Evolutionary conservation across 2,113 vertebrate genomes (phyloP).

Genomic region (Cyrtonyx montezumae): DNA sequence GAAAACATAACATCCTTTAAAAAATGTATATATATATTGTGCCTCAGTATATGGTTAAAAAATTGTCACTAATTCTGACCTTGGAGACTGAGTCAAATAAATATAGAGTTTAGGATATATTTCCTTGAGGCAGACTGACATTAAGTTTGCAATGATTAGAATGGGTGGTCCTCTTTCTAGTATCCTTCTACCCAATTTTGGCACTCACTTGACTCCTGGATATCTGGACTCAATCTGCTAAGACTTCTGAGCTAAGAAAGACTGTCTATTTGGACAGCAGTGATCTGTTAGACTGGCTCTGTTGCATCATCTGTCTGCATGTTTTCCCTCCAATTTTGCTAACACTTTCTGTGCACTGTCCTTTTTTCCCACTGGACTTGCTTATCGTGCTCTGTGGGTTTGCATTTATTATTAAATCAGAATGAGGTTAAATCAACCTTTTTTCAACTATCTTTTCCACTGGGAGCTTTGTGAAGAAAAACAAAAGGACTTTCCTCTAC

Average conservation of each 20-base stretch:
- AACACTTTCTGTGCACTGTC: not conserved
- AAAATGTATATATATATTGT: not conserved
- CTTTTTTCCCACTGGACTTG: not conserved
- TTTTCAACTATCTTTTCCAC: not conserved
- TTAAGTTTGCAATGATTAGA: not conserved
- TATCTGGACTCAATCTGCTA: not conserved
- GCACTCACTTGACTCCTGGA: not conserved
- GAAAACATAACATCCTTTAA: not conserved
- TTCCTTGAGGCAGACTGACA: not conserved
- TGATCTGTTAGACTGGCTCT: not conserved
- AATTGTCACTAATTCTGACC: not conserved
- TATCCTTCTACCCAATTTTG: not conserved
- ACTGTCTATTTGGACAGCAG: constrained; percentile 19
- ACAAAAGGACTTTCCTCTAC: not conserved
- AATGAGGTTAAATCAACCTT: not conserved
- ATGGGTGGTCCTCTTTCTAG: not conserved
- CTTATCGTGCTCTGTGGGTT: not conserved
- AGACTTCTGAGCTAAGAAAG: not conserved
- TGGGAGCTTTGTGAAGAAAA: not conserved
- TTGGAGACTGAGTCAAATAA: not conserved
- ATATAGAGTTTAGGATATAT: not conserved
- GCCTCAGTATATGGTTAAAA: not conserved
- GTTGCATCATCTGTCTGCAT: not conserved
- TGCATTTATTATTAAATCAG: not conserved
- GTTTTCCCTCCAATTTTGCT: not conserved